phyloP scores from a whole-genome alignment of 2,113 vertebrate genomes.

The Calonectris borealis region DNA sequence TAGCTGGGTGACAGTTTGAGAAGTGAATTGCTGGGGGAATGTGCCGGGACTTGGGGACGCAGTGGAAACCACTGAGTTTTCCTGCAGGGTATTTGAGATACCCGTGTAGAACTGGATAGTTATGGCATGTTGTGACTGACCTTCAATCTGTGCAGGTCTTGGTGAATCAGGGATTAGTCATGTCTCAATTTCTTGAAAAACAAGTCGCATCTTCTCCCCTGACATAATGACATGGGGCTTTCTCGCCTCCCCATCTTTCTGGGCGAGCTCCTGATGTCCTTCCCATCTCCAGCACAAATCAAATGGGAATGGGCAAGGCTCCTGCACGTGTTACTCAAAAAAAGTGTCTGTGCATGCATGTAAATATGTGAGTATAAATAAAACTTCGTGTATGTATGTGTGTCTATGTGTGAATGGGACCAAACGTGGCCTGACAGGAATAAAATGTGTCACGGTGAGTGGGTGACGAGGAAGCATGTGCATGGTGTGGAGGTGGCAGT shows the following conservation, averaged over 20 bases:
- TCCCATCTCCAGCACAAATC: neutral
- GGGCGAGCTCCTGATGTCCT: neutral
- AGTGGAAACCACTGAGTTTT: neutral
- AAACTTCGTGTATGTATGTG: neutral
- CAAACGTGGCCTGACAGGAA: neutral
- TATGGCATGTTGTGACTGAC: neutral
- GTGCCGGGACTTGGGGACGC: neutral
- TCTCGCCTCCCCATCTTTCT: neutral
- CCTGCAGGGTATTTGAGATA: neutral
- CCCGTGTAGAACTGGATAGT: neutral
- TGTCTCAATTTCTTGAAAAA: neutral
- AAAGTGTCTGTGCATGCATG: neutral
- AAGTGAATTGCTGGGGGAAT: neutral
- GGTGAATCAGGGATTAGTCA: neutral
- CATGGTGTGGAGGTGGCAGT: neutral
- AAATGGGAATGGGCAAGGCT: neutral
- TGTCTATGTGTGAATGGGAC: neutral
- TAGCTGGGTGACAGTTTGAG: neutral
- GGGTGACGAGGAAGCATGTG: neutral
- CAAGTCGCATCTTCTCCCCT: neutral
- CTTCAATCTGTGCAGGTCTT: neutral
- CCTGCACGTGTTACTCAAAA: neutral
- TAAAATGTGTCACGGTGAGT: neutral
- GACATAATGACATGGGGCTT: neutral
- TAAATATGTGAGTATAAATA: neutral